phyloP scores from a whole-genome alignment of 2,888 invertebrate species.

The Leucoma salicis region DNA sequence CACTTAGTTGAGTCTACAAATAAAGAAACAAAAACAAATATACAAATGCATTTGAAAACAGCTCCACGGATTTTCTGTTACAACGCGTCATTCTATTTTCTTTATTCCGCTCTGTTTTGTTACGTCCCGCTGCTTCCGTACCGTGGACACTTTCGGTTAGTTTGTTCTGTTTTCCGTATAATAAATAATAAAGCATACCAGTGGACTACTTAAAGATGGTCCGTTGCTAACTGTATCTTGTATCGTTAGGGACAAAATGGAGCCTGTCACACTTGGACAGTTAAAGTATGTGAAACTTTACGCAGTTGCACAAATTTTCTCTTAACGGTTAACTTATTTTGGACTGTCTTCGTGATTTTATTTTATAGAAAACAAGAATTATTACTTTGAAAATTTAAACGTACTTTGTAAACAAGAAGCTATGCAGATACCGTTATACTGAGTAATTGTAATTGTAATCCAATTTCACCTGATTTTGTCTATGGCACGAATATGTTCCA shows the following conservation, averaged over 20 bases:
- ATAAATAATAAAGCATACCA: constrained; percentile 76
- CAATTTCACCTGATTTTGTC: no score
- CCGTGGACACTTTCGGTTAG: constrained; percentile 80
- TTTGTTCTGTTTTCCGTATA: constrained; percentile 76
- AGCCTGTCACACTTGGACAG: constrained; percentile 25
- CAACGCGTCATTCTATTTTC: constrained; percentile 70
- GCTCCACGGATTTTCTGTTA: constrained; percentile 50
- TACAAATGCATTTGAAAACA: constrained; percentile 19
- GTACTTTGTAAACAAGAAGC: no score
- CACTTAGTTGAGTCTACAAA: constrained; percentile 1
- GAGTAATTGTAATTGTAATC: no score
- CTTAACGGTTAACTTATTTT: constrained; percentile 3
- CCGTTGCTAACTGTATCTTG: constrained; percentile 28
- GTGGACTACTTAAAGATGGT: constrained; percentile 32
- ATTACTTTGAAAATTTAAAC: not conserved
- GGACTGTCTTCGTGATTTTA: constrained; percentile 2
- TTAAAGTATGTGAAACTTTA: constrained; percentile 32
- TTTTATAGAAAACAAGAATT: not conserved
- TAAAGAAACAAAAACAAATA: constrained; percentile 4
- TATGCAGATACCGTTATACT: no score
- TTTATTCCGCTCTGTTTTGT: constrained; percentile 70
- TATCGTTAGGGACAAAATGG: constrained; percentile 25
- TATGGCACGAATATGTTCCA: no score
- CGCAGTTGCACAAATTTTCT: constrained; percentile 10
- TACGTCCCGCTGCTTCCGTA: constrained; percentile 75